phyloP scores from a whole-genome alignment of 2,113 vertebrate genomes.

The Pardalotus punctatus region DNA sequence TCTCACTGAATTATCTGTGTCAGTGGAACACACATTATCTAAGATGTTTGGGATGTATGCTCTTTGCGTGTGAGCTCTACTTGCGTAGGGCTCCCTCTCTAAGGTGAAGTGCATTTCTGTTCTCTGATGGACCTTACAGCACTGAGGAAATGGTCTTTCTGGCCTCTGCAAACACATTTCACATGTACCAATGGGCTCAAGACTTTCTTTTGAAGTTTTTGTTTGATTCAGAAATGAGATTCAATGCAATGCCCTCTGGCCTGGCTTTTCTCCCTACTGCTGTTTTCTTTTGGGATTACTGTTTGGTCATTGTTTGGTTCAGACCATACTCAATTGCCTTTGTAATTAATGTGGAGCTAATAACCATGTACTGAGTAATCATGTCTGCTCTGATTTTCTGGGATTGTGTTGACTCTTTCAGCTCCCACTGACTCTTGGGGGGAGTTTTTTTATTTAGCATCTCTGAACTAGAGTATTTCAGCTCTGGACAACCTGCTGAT shows the following conservation, averaged over 20 bases:
- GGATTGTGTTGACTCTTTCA: not conserved
- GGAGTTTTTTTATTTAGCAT: not conserved
- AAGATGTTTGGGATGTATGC: not conserved
- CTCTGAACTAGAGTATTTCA: not conserved
- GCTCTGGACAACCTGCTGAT: not conserved
- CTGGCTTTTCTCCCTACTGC: conserved; percentile 28
- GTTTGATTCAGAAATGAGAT: not conserved
- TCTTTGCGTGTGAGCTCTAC: not conserved
- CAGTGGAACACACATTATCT: not conserved
- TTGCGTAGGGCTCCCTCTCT: not conserved
- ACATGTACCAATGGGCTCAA: not conserved
- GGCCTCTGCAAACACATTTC: not conserved
- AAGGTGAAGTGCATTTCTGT: not conserved
- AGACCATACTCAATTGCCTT: conserved; percentile 26
- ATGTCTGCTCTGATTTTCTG: not conserved
- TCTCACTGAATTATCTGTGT: not conserved
- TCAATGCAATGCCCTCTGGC: conserved; percentile 20
- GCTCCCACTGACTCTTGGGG: not conserved
- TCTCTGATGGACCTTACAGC: not conserved
- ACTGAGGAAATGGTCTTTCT: not conserved
- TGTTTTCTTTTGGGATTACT: conserved; percentile 58
- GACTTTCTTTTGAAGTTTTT: conserved; percentile 29
- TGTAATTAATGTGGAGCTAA: conserved; percentile 45
- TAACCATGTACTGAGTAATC: not conserved
- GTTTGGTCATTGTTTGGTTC: conserved; percentile 3